phyloP scores from a whole-genome alignment of 2,888 invertebrate genomes.

The Megaustenia siamemsis region DNA sequence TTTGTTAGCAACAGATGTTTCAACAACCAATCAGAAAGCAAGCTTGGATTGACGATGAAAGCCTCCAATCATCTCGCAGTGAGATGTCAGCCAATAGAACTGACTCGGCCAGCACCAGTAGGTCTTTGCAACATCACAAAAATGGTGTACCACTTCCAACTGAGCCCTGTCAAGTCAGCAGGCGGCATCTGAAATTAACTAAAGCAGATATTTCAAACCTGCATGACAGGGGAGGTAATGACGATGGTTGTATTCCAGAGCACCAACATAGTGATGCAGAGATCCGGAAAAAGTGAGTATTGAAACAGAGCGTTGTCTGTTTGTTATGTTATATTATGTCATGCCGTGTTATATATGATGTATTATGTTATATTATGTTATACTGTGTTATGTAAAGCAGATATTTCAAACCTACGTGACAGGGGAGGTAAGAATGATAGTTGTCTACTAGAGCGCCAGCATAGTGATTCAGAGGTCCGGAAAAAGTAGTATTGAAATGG shows the following conservation, averaged over 20 bases:
- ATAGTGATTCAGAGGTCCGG: too few relatives aligned
- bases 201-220: conserved; percentile 67
- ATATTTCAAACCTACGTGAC: too few relatives aligned
- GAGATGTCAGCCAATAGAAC: background rate
- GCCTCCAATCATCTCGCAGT: conserved; percentile 34
- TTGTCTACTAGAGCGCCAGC: too few relatives aligned
- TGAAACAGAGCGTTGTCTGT: background rate
- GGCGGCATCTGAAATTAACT: conserved; percentile 69
- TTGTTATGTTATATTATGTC: too few relatives aligned
- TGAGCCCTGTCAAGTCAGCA: conserved; percentile 74
- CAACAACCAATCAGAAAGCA: conserved; percentile 32
- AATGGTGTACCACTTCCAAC: conserved; percentile 60
- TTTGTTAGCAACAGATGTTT: conserved; percentile 10
- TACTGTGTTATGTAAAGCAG: too few relatives aligned
- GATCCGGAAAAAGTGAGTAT: conserved; percentile 39
- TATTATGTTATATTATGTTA: too few relatives aligned
- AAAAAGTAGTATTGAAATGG: too few relatives aligned
- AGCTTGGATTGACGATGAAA: conserved; percentile 41
- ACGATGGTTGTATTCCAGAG: background rate
- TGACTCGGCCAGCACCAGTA: conserved; percentile 42
- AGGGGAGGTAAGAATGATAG: too few relatives aligned
- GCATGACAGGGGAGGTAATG: conserved; percentile 39
- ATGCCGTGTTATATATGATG: too few relatives aligned
- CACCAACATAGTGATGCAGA: conserved; percentile 62
- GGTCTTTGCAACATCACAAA: conserved; percentile 30